A percentile compares a stretch with the other conserved stretches of the same genome.
Conservation (phyloP, 2,113 vertebrate species). For the Herpailurus yagouaroundi region DNA sequence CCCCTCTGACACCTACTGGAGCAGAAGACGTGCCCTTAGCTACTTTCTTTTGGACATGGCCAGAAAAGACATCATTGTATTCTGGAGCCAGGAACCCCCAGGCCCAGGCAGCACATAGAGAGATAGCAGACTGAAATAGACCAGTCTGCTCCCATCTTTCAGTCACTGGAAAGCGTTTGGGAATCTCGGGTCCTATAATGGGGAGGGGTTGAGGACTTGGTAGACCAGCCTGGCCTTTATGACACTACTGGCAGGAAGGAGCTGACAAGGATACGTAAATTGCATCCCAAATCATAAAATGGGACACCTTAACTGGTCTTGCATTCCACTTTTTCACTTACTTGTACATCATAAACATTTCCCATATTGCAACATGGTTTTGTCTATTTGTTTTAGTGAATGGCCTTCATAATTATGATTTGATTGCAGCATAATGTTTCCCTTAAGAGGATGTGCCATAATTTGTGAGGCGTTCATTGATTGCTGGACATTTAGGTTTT, state of each 20-base stretch:
- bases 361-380: constrained; percentile 5
- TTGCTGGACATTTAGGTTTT: constrained; percentile 78
- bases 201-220: background rate
- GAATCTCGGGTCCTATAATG: background rate
- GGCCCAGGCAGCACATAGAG: background rate
- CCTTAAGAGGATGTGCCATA: constrained; percentile 58
- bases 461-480: constrained; percentile 66
- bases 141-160: background rate
- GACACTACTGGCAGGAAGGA: background rate
- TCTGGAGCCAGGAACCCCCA: background rate
- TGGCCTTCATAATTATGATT: constrained; percentile 53
- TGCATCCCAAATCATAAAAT: background rate
- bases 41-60: background rate
- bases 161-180: background rate
- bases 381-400: constrained; percentile 60
- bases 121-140: background rate
- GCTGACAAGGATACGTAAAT: background rate
- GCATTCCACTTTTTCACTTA: background rate
- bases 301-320: background rate
- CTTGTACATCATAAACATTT: constrained; percentile 7
- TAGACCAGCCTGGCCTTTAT: background rate
- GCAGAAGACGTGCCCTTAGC: background rate
- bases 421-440: constrained; percentile 52
- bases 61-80: background rate
- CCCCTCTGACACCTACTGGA: background rate